phyloP scores from a whole-genome alignment of 2,888 invertebrate genomes.

The Trachelus tabidus region DNA sequence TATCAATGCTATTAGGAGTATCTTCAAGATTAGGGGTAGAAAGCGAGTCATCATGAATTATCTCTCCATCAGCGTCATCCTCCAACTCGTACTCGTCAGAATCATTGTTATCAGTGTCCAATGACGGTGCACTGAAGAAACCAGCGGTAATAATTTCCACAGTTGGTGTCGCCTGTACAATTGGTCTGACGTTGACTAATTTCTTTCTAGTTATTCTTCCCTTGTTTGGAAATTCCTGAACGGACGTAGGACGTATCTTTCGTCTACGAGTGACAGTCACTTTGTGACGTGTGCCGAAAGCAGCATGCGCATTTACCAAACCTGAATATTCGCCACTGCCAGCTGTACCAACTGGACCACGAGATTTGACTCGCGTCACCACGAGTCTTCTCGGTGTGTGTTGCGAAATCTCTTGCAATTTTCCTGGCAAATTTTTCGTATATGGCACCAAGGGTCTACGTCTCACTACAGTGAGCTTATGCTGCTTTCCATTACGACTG shows the following conservation, averaged over 20 bases:
- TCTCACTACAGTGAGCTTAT: conserved; percentile 58
- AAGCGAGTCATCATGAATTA: conserved; percentile 22
- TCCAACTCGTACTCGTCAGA: conserved; percentile 28
- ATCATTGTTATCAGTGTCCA: conserved; percentile 43
- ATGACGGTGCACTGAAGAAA: conserved; percentile 53
- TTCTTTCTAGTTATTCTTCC: conserved; percentile 56
- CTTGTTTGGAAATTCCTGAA: conserved; percentile 17
- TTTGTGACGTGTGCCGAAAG: conserved; percentile 41
- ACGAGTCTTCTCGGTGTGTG: conserved; percentile 50
- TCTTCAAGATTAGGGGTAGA: conserved; percentile 47
- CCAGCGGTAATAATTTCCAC: conserved; percentile 62
- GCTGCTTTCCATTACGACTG: conserved; percentile 48
- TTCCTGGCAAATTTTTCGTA: conserved; percentile 32
- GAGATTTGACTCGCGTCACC: conserved; percentile 52
- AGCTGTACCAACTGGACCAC: conserved; percentile 30
- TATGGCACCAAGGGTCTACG: conserved; percentile 51
- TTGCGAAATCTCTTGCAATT: conserved; percentile 17
- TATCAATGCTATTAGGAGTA: conserved; percentile 46
- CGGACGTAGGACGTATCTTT: conserved; percentile 49
- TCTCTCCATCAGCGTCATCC: conserved; percentile 22
- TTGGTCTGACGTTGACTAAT: conserved; percentile 54
- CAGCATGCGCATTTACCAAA: conserved; percentile 1
- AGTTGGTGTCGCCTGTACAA: conserved; percentile 49
- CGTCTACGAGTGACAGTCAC: conserved; percentile 60
- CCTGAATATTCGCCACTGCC: conserved; percentile 1